Conservation (phyloP, 2,888 invertebrate species). For the Saturnia pavonia region DNA sequence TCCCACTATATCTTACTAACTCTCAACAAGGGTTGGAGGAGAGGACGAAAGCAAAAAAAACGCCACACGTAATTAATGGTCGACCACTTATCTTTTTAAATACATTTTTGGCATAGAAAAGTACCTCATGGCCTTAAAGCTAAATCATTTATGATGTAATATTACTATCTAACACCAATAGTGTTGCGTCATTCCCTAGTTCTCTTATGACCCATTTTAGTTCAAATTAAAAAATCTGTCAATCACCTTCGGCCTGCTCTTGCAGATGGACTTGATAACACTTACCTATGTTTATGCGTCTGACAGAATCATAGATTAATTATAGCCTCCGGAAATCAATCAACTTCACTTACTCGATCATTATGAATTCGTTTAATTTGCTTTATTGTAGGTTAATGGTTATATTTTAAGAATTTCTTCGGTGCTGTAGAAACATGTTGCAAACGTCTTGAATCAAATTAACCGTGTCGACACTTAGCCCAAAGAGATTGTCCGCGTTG, state of each 20-base stretch:
- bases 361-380: not conserved
- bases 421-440: constrained; percentile 1
- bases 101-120: too few relatives aligned
- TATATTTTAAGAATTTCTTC: not conserved
- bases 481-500: constrained; percentile 7
- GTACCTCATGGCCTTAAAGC: not conserved
- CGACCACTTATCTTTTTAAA: too few relatives aligned
- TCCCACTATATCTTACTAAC: too few relatives aligned
- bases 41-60: too few relatives aligned
- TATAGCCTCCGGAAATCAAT: too few relatives aligned
- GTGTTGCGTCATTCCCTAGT: not conserved
- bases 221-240: not conserved
- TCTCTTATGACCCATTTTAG: not conserved
- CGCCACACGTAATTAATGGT: too few relatives aligned
- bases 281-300: not conserved
- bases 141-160: not conserved
- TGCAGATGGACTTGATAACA: not conserved
- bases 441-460: constrained; percentile 12
- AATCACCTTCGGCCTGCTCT: not conserved
- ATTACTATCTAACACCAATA: not conserved
- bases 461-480: constrained; percentile 4
- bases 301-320: too few relatives aligned
- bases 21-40: too few relatives aligned
- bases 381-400: not conserved
- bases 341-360: not conserved